Percentiles rank a stretch among this genome's conserved stretches.
These are phyloP conservation scores for Vombatus ursinus DNA, from an alignment of 2,113 vertebrate species.

Conservation along the genomic window DNA sequence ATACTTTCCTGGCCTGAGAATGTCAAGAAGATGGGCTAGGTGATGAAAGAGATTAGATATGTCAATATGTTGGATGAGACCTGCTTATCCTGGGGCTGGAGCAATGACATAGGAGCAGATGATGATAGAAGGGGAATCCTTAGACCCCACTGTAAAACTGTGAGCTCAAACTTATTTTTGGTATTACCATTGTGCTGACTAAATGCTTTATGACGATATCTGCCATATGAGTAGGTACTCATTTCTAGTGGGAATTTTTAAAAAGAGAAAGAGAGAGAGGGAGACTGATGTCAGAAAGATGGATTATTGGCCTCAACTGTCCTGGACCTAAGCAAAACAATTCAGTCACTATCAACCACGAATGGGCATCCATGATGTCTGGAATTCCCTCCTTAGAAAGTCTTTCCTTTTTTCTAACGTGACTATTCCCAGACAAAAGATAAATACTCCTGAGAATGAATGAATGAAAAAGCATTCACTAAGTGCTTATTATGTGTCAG, in stretches of 20 bases:
- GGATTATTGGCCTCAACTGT: background rate
- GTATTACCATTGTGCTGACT: background rate
- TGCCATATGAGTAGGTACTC: background rate
- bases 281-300: background rate
- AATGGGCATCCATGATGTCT: background rate
- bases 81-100: background rate
- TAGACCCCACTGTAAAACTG: accelerated
- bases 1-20: background rate
- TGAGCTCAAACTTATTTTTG: background rate
- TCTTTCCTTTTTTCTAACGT: background rate
- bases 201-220: background rate
- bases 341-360: background rate
- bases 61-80: background rate
- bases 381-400: background rate
- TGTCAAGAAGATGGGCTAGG: background rate
- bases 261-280: background rate
- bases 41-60: background rate
- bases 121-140: background rate
- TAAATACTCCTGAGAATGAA: background rate
- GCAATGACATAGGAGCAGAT: background rate
- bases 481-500: background rate
- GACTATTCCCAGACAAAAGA: background rate
- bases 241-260: background rate
- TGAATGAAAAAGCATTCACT: background rate
- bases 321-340: background rate